Evolutionary conservation across 1,140 invertebrate genomes (phyloP).

Genomic region (Lethocerus indicus): DNA sequence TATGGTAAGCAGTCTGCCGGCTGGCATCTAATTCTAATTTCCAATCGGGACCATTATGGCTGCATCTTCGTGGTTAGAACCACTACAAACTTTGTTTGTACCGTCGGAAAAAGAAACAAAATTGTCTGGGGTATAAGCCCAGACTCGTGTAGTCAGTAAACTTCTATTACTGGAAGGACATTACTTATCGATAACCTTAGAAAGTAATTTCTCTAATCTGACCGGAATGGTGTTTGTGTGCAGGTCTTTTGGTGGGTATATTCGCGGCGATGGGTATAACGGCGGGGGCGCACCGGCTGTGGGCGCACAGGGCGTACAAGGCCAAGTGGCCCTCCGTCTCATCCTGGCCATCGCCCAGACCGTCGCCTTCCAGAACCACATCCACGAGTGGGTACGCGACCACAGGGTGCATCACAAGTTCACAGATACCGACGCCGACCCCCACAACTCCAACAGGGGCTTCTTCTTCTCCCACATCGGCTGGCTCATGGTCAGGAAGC

Average conservation of each 20-base stretch:
- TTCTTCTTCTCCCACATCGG: conserved; percentile 91
- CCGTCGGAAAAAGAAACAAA: too few relatives aligned
- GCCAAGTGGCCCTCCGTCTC: conserved; percentile 62
- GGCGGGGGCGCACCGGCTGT: conserved; percentile 75
- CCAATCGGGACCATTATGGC: too few relatives aligned
- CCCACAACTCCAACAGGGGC: conserved; percentile 50
- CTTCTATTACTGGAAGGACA: too few relatives aligned
- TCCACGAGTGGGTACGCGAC: conserved; percentile 63
- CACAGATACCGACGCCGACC: conserved; percentile 80
- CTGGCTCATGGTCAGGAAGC: conserved; percentile 74
- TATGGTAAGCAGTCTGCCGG: too few relatives aligned
- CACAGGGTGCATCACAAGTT: conserved; percentile 87
- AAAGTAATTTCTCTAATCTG: too few relatives aligned
- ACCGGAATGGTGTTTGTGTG: too few relatives aligned
- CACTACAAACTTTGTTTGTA: too few relatives aligned
- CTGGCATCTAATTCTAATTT: too few relatives aligned
- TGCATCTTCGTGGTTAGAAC: too few relatives aligned
- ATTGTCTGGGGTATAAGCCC: too few relatives aligned
- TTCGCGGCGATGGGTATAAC: conserved; percentile 53
- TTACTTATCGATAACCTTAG: too few relatives aligned
- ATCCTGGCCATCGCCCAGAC: conserved; percentile 59
- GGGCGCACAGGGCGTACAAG: conserved; percentile 77
- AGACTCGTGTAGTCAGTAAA: too few relatives aligned
- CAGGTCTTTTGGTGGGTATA: conserved; percentile 22
- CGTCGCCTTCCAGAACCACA: conserved; percentile 56